Percentiles rank a stretch among this genome's conserved stretches.
These are phyloP conservation scores for Metacarcinus magister DNA, from an alignment of 2,888 invertebrate species.

Conservation along the genomic window DNA sequence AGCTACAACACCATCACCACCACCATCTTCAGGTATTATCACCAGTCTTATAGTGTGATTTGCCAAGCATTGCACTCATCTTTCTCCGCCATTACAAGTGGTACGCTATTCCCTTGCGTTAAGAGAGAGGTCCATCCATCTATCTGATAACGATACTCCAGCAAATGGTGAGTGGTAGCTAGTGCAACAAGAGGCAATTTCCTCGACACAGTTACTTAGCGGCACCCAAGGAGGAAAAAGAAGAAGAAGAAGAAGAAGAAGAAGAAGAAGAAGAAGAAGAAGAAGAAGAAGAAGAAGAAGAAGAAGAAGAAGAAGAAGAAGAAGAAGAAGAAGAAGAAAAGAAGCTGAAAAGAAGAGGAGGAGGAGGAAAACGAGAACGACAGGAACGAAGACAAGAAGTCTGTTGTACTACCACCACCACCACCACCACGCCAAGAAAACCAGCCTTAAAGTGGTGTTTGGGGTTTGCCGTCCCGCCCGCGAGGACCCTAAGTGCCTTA, in stretches of 20 bases:
- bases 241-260: not conserved
- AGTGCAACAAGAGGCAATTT: not conserved
- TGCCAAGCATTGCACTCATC: not conserved
- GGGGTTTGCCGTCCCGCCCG: slow-evolving; percentile 4
- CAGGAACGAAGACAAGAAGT: not conserved
- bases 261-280: not conserved
- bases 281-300: not conserved
- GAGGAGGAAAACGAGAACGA: not conserved
- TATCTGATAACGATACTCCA: not conserved
- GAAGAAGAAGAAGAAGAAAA: not conserved
- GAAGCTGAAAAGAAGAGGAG: not conserved
- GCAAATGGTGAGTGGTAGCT: not conserved
- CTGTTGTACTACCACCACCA: not conserved
- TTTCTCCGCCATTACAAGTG: not conserved
- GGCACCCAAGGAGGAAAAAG: not conserved
- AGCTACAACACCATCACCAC: not conserved
- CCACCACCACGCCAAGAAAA: slow-evolving; percentile 16
- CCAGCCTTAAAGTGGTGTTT: slow-evolving; percentile 28
- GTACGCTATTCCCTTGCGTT: not conserved
- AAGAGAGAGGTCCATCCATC: not conserved
- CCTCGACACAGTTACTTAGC: not conserved
- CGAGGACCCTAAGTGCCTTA: slow-evolving; percentile 26
- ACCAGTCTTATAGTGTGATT: not conserved
- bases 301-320: not conserved
- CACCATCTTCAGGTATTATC: not conserved